Evolutionary conservation across 1,140 invertebrate species (phyloP).

Genomic region (Metopolophium dirhodum): DNA sequence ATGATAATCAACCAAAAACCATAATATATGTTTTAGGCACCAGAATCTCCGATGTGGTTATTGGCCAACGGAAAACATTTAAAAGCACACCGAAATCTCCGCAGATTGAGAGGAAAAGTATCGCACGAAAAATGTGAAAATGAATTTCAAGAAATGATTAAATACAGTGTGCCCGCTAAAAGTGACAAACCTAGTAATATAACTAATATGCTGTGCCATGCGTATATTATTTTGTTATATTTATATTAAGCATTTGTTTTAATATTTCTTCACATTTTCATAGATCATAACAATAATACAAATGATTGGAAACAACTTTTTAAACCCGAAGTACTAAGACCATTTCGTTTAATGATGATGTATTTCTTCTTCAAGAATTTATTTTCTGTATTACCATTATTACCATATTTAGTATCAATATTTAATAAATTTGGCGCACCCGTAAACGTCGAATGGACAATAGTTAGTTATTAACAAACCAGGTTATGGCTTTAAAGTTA

Average conservation of each 20-base stretch:
- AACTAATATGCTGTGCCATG: background rate
- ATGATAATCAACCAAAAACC: background rate
- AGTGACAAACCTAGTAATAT: background rate
- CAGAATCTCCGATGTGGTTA: slow-evolving; percentile 72
- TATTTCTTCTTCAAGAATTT: background rate
- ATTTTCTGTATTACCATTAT: background rate
- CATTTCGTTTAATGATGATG: background rate
- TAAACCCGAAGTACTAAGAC: background rate
- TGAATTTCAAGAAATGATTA: slow-evolving; percentile 62
- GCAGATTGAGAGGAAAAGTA: slow-evolving; percentile 65
- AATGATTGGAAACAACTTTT: slow-evolving; percentile 11
- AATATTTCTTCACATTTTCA: background rate
- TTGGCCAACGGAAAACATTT: slow-evolving; percentile 64
- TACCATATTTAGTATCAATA: background rate
- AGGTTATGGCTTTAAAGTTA: background rate
- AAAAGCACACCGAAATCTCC: slow-evolving; percentile 64
- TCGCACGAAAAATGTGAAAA: slow-evolving; percentile 63
- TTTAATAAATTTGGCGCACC: background rate
- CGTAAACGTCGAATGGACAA: slow-evolving; percentile 8
- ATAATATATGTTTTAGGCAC: slow-evolving; percentile 61
- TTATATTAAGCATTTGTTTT: background rate
- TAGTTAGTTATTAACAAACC: background rate
- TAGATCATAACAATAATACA: background rate
- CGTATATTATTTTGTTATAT: background rate
- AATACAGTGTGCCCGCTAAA: background rate